Base-by-base conservation (phyloP, 2,888 invertebrate species). In the Anarsia innoxiella region DNA sequence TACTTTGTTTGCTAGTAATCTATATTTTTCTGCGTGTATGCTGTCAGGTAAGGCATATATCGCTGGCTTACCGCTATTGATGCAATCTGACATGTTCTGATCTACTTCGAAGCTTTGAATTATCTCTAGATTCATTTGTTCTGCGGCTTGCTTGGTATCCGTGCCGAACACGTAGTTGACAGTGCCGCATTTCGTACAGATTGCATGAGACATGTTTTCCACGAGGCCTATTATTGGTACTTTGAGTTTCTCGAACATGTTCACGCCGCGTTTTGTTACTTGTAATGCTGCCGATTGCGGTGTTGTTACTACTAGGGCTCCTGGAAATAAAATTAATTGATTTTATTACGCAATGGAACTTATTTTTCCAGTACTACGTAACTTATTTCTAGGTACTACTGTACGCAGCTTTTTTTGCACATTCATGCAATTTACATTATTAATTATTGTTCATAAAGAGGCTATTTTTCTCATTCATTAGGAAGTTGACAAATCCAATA, bases 291-390 rank as follows among this genome's bases (percentile, higher is more conserved):
- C 92, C 36, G 89, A 89, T 68, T 97, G 97, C 0, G 97, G 97
- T 0, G 97, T 98, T 5, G 96, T 95, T 0, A 98, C 95, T 31
- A 98, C 80, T n/a, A 98, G 62, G 2, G 92, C 94, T 11, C 95
- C 93, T 91, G 64, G 29, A 64, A 66, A 40, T 27, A 27, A n/a
- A n/a, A n/a, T n/a, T n/a, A n/a, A n/a, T n/a, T n/a, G n/a, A n/a
- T n/a, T n/a, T n/a, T n/a, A n/a, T n/a, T n/a, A n/a, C n/a, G n/a
- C n/a, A n/a, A n/a, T n/a, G n/a, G n/a, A n/a, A n/a, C n/a, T n/a
- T n/a, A n/a, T n/a, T n/a, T n/a, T n/a, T n/a, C n/a, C n/a, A n/a
- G n/a, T n/a, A n/a, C n/a, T n/a, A n/a, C n/a, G n/a, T n/a, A n/a
- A n/a, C n/a, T n/a, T n/a, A n/a, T n/a, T n/a, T n/a, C n/a, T n/a